A percentile compares a stretch with the other conserved stretches of the same genome.
These are phyloP conservation scores for Gymnothorax reevesii DNA, from an alignment of 2,797 vertebrate genomes.

Conservation along the genomic window DNA sequence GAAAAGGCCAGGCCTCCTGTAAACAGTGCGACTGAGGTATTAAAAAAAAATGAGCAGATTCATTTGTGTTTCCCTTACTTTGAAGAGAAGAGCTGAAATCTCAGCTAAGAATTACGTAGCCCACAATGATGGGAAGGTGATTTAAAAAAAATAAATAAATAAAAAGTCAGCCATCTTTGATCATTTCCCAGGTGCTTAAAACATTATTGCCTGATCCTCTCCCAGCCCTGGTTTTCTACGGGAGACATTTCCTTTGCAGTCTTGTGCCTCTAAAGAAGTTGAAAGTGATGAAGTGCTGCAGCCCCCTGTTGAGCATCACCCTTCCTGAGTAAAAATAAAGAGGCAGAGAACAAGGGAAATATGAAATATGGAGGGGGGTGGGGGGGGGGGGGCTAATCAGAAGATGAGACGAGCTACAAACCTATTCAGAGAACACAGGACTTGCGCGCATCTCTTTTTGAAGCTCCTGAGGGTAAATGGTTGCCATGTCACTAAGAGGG, in stretches of 20 bases:
- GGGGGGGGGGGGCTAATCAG: neutral
- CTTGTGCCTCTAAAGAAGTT: neutral
- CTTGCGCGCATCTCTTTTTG: neutral
- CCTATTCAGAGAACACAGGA: neutral
- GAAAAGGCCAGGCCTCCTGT: too few relatives aligned
- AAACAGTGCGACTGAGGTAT: too few relatives aligned
- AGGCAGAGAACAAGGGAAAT: neutral
- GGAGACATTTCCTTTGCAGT: neutral
- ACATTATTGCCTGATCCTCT: conserved; percentile 5
- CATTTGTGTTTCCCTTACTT: neutral
- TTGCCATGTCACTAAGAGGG: too few relatives aligned
- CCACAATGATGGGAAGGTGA: neutral
- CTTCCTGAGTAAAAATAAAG: neutral
- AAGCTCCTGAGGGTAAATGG: neutral
- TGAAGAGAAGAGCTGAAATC: neutral
- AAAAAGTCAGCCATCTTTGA: neutral
- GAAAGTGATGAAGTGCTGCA: neutral
- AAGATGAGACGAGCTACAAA: neutral
- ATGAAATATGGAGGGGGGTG: neutral
- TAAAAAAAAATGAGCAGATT: too few relatives aligned
- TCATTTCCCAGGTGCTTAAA: neutral
- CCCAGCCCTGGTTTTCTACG: neutral
- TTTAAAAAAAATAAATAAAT: too few relatives aligned
- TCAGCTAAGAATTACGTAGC: neutral
- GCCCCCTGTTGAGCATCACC: neutral